phyloP scores from a whole-genome alignment of 2,888 invertebrate genomes.

The Drosophila histrio region DNA sequence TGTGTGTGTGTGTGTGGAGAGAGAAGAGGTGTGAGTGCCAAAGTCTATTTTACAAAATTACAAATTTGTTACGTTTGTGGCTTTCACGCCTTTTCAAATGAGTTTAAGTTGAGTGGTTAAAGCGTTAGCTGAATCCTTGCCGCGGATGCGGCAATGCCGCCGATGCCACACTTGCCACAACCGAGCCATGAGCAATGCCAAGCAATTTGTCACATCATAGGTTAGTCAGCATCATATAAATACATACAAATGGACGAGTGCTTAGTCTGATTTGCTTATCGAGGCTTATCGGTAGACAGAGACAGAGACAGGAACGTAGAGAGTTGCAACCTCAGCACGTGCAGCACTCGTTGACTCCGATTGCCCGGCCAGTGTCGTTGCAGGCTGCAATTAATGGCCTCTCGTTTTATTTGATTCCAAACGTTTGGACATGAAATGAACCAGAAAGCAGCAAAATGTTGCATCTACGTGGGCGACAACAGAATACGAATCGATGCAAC shows the following conservation, averaged over 20 bases:
- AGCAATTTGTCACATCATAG: conserved; percentile 57
- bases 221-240: conserved; percentile 27
- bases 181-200: conserved; percentile 26
- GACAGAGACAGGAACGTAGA: not conserved
- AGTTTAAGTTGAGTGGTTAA: conserved; percentile 22
- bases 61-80: conserved; percentile 78
- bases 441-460: conserved; percentile 72
- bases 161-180: conserved; percentile 6
- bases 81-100: conserved; percentile 70
- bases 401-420: conserved; percentile 70
- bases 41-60: conserved; percentile 73
- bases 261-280: conserved; percentile 49
- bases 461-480: conserved; percentile 49
- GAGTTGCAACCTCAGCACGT: conserved; percentile 15
- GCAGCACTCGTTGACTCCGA: conserved; percentile 3
- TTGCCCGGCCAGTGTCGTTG: conserved; percentile 19
- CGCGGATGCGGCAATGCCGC: not conserved
- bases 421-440: conserved; percentile 73
- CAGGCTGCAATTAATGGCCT: conserved; percentile 66
- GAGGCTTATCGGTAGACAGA: conserved; percentile 37
- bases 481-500: conserved; percentile 10
- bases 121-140: conserved; percentile 5
- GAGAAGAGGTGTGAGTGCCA: conserved; percentile 16
- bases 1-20: not conserved
- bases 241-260: conserved; percentile 2